Percentiles rank a stretch among this genome's conserved stretches.
These are phyloP conservation scores for Diphyllodes magnificus DNA, from an alignment of 2,113 vertebrate species.

Conservation along the genomic window DNA sequence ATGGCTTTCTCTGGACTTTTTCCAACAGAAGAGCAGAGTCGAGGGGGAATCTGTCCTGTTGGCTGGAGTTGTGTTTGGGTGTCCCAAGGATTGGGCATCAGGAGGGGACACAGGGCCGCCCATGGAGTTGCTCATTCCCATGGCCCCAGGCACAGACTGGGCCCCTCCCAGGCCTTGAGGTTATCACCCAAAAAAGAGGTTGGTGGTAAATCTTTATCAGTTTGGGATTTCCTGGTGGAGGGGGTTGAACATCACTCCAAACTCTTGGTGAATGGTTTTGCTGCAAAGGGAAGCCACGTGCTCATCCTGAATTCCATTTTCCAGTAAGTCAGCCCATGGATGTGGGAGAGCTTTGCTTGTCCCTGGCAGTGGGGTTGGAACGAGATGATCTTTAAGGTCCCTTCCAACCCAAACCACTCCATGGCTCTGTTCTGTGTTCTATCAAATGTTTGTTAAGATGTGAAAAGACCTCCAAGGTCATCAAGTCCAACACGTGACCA, in stretches of 20 bases:
- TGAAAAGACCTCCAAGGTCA: background rate
- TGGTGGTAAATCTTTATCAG: background rate
- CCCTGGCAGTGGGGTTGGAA: background rate
- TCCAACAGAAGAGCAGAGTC: background rate
- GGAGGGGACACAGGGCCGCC: background rate
- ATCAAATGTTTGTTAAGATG: background rate
- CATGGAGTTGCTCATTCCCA: background rate
- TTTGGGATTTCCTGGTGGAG: background rate
- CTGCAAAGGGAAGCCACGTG: background rate
- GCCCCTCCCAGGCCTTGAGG: background rate
- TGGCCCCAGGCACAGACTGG: accelerated
- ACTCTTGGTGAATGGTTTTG: background rate
- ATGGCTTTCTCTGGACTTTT: background rate
- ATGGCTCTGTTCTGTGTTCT: background rate
- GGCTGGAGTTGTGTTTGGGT: background rate
- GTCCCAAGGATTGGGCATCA: accelerated
- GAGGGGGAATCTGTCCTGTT: accelerated
- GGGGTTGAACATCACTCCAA: background rate
- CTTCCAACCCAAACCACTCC: background rate
- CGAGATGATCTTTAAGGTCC: background rate
- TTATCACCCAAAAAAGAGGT: background rate
- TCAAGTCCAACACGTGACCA: background rate
- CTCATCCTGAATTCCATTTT: background rate
- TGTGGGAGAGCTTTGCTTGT: background rate
- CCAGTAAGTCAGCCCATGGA: accelerated